phyloP scores from a whole-genome alignment of 2,888 invertebrate genomes.

The Acleris emargana region DNA sequence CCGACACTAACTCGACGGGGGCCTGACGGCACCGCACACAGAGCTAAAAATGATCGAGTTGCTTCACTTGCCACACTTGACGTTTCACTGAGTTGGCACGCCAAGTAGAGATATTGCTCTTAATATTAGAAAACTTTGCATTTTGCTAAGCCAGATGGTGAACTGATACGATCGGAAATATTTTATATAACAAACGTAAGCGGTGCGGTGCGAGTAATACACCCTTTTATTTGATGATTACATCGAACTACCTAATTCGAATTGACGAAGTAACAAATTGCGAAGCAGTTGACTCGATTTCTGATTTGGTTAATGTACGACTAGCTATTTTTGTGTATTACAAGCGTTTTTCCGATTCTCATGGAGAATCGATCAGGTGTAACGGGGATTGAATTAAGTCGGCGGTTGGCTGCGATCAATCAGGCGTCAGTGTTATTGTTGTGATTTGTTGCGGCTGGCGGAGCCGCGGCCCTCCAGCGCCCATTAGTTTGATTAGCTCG shows the following conservation, averaged over 20 bases:
- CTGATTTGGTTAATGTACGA: conserved; percentile 34
- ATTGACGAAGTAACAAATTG: not conserved
- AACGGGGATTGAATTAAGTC: conserved; percentile 66
- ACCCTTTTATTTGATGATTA: not conserved
- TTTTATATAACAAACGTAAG: not conserved
- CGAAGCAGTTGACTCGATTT: not conserved
- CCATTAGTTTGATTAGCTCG: conserved; percentile 80
- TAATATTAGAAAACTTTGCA: conserved; percentile 31
- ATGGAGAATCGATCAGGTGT: conserved; percentile 64
- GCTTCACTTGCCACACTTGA: conserved; percentile 48
- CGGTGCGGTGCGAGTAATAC: not conserved
- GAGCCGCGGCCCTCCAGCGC: conserved; percentile 52
- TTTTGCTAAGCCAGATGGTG: conserved; percentile 18
- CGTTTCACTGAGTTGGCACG: conserved; percentile 45
- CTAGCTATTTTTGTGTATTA: conserved; percentile 29
- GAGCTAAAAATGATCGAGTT: conserved; percentile 65
- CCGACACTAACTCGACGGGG: conserved; percentile 71
- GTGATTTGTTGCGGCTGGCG: conserved; percentile 72
- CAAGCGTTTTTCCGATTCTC: conserved; percentile 33
- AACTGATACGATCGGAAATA: conserved; percentile 19
- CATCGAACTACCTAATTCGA: not conserved
- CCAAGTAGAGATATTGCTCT: conserved; percentile 38
- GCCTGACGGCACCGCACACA: conserved; percentile 54
- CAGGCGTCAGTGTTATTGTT: conserved; percentile 75
- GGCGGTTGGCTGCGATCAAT: conserved; percentile 67